Evolutionary conservation across 2,888 invertebrate species (phyloP).

Genomic region (Coelopa pilipes): DNA sequence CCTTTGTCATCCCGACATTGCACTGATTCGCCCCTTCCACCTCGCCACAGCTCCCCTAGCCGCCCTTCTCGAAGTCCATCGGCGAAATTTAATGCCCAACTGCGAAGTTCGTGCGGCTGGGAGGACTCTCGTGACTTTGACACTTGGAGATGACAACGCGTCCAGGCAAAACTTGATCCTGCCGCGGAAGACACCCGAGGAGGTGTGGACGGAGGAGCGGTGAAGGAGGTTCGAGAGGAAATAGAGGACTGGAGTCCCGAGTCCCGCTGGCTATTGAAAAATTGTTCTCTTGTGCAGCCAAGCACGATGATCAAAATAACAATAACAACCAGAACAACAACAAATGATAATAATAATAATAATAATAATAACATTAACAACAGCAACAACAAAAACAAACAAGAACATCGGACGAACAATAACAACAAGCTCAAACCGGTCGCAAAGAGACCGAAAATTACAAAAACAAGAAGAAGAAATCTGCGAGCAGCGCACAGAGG

Average conservation of each 20-base stretch:
- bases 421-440: constrained; percentile 5
- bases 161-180: constrained; percentile 15
- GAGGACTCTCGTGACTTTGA: constrained; percentile 11
- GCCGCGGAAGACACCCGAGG: too few species aligned
- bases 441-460: not conserved
- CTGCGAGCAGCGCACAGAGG: not conserved
- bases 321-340: not conserved
- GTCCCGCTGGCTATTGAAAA: constrained; percentile 15
- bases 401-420: not conserved
- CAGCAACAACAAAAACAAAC: constrained; percentile 17
- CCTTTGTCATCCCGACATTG: too few species aligned
- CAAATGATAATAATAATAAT: not conserved
- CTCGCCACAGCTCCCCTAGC: too few species aligned
- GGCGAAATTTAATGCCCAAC: too few species aligned
- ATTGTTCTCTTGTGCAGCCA: constrained; percentile 8
- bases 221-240: not conserved
- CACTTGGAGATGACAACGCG: constrained; percentile 12
- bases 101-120: too few species aligned
- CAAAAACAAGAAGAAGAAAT: not conserved
- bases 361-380: too few species aligned
- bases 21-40: too few species aligned
- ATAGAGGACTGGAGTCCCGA: not conserved
- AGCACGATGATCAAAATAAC: constrained; percentile 1
- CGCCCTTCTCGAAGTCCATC: too few species aligned
- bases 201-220: not conserved